A percentile compares a stretch with the other conserved stretches of the same genome.
These are phyloP conservation scores for Gopherus flavomarginatus DNA, from an alignment of 2,113 vertebrate genomes.

Conservation along the genomic window DNA sequence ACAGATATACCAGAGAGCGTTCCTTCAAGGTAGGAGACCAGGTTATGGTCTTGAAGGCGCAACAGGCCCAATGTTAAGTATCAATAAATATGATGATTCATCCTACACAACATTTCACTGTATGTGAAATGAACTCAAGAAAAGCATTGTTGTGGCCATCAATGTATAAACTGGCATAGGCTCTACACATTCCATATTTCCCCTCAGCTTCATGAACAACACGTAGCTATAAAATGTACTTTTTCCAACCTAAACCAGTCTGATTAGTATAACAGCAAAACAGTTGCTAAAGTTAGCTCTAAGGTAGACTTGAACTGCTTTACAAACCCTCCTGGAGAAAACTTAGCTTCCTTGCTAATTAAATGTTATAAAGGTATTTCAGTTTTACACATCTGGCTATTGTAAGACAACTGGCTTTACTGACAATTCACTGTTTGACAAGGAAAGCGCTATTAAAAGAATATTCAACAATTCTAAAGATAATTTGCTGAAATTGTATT, in stretches of 20 bases:
- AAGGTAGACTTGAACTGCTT: neutral
- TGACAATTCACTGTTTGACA: neutral
- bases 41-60: no score
- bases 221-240: neutral
- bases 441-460: neutral
- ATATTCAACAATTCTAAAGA: neutral
- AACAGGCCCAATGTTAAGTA: neutral
- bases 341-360: neutral
- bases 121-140: conserved; percentile 14
- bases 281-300: neutral
- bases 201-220: neutral
- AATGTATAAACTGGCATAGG: neutral
- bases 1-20: no score
- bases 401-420: neutral
- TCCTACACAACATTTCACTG: neutral
- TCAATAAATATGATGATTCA: neutral
- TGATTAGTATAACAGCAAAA: neutral
- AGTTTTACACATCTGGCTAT: neutral
- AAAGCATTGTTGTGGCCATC: neutral
- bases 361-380: neutral
- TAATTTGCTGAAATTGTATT: neutral
- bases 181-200: neutral
- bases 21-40: no score
- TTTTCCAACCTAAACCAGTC: neutral
- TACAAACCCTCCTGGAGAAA: neutral